Conservation (phyloP, 2,113 vertebrate genomes). For the Strigops habroptila region DNA sequence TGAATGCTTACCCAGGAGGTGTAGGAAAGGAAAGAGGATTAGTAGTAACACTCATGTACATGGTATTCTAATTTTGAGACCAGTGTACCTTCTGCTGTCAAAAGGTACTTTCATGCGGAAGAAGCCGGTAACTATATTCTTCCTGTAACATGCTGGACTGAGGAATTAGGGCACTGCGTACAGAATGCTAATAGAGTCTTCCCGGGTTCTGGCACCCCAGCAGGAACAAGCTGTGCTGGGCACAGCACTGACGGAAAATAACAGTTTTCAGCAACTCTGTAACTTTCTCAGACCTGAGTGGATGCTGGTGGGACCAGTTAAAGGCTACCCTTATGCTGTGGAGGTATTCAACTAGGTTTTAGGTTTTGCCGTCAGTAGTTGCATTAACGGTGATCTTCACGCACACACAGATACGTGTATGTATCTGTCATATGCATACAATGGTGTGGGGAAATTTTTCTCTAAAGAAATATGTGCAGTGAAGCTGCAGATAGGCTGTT, state of each 20-base stretch:
- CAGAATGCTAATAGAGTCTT: not conserved
- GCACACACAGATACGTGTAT: rapidly evolving
- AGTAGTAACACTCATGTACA: not conserved
- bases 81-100: not conserved
- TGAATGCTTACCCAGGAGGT: not conserved
- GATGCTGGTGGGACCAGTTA: not conserved
- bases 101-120: not conserved
- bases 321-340: not conserved
- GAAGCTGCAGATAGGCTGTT: not conserved
- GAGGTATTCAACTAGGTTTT: not conserved
- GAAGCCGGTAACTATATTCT: not conserved
- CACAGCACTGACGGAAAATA: not conserved
- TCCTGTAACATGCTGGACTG: not conserved
- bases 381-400: not conserved
- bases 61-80: not conserved
- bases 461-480: not conserved
- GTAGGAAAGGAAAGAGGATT: not conserved
- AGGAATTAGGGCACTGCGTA: not conserved
- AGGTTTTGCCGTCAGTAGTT: not conserved
- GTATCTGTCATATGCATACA: not conserved
- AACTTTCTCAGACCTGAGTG: not conserved
- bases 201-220: not conserved
- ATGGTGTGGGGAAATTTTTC: not conserved
- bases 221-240: not conserved
- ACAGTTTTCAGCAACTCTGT: not conserved